A percentile compares a stretch with the other conserved stretches of the same genome.
These are phyloP conservation scores for Galaxias olidus DNA, from an alignment of 2,797 vertebrate species.

Conservation along the genomic window DNA sequence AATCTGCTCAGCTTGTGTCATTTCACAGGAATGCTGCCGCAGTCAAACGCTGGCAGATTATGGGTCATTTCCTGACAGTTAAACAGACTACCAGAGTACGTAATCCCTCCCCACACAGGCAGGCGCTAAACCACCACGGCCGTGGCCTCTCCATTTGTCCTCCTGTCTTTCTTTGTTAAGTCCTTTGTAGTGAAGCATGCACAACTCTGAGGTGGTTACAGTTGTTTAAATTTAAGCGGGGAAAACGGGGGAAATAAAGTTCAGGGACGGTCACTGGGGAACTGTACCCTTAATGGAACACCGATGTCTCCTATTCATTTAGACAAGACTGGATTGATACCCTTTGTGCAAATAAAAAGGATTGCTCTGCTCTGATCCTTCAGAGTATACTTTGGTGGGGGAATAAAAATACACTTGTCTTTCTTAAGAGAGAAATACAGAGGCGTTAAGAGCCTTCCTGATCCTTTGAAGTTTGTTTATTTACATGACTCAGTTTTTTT, in stretches of 20 bases:
- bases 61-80: slow-evolving; percentile 82
- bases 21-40: slow-evolving; percentile 82
- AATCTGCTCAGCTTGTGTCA: slow-evolving; percentile 82
- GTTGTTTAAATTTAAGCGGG: neutral
- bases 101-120: slow-evolving; percentile 63
- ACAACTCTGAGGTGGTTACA: neutral
- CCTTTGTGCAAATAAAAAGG: no score
- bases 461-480: no score
- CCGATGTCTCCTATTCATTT: no score
- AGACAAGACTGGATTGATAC: no score
- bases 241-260: neutral
- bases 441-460: no score
- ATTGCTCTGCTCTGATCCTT: no score
- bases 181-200: neutral
- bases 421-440: no score
- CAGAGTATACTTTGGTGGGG: no score
- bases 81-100: slow-evolving; percentile 69
- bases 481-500: no score
- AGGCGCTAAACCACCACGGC: slow-evolving; percentile 63
- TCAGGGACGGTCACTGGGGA: no score
- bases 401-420: no score
- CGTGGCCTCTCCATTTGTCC: slow-evolving; percentile 62
- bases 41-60: slow-evolving; percentile 77
- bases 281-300: no score
- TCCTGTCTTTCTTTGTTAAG: neutral